Conservation (phyloP, 2,888 invertebrate species). For the Melipona bicolor region DNA sequence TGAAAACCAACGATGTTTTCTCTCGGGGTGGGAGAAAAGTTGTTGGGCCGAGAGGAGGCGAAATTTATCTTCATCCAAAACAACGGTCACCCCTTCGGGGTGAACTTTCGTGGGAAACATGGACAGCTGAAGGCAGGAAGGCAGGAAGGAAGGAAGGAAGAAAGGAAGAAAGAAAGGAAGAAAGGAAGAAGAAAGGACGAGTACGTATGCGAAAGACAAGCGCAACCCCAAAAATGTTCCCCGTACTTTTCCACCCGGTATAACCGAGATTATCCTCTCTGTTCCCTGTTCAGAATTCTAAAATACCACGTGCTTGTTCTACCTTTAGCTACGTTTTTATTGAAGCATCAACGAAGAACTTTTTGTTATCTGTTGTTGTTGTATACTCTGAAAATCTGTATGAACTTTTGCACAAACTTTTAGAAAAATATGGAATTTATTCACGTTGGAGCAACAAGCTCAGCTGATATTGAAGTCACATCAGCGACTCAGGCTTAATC, state of each 20-base stretch:
- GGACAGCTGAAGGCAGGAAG: slow-evolving; percentile 74
- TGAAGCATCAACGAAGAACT: background rate
- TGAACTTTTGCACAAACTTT: too few species aligned
- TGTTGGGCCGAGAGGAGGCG: slow-evolving; percentile 62
- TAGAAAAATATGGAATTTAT: too few species aligned
- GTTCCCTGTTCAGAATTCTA: slow-evolving; percentile 33
- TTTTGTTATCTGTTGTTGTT: background rate
- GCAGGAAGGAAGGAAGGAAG: slow-evolving; percentile 53
- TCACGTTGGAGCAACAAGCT: too few species aligned
- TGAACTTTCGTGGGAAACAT: slow-evolving; percentile 78
- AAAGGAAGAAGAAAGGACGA: slow-evolving; percentile 53
- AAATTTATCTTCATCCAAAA: slow-evolving; percentile 73
- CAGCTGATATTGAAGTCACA: too few species aligned
- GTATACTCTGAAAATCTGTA: too few species aligned
- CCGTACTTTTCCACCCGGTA: slow-evolving; percentile 51
- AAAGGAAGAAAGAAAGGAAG: slow-evolving; percentile 66
- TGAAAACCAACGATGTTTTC: slow-evolving; percentile 64
- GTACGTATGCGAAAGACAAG: slow-evolving; percentile 41
- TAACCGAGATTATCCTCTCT: slow-evolving; percentile 60
- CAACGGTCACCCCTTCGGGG: slow-evolving; percentile 74
- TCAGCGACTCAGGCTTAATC: too few species aligned
- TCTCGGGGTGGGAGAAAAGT: slow-evolving; percentile 33
- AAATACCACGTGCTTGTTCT: slow-evolving; percentile 26
- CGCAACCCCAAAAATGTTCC: slow-evolving; percentile 41
- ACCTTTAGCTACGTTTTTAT: slow-evolving; percentile 7